These are phyloP conservation scores for Chrysopilus asiliformis DNA, from an alignment of 2,888 invertebrate genomes.

Conservation along the genomic window DNA sequence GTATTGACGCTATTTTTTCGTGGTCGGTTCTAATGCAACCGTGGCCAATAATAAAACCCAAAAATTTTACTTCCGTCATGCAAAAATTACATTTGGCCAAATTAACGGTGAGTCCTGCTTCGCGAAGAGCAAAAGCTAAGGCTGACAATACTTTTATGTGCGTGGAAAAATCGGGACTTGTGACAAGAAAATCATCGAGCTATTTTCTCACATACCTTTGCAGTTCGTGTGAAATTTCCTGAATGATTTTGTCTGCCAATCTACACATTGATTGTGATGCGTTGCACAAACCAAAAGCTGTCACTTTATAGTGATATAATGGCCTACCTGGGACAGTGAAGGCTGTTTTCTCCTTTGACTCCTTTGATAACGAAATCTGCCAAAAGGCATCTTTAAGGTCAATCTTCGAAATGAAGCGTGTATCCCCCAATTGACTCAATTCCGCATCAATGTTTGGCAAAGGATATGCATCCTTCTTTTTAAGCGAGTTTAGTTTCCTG, in stretches of 20 bases:
- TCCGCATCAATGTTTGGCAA: neutral
- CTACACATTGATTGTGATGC: neutral
- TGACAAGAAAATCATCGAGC: too few species aligned
- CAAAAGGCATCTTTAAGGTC: neutral
- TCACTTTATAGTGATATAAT: neutral
- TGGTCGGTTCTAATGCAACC: too few species aligned
- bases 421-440: neutral
- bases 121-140: too few species aligned
- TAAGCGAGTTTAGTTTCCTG: neutral
- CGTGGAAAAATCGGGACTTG: too few species aligned
- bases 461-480: neutral
- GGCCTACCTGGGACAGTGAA: neutral
- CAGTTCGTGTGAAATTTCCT: too few species aligned
- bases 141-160: too few species aligned
- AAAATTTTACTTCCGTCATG: too few species aligned
- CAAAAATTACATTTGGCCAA: too few species aligned
- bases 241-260: neutral
- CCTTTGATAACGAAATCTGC: neutral
- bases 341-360: neutral
- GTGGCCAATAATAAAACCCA: too few species aligned
- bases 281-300: neutral
- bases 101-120: too few species aligned
- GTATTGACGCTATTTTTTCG: too few species aligned
- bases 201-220: too few species aligned
- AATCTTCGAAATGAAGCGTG: neutral